Conservation (phyloP, 2,797 vertebrate genomes). For the Sardinella longiceps region DNA sequence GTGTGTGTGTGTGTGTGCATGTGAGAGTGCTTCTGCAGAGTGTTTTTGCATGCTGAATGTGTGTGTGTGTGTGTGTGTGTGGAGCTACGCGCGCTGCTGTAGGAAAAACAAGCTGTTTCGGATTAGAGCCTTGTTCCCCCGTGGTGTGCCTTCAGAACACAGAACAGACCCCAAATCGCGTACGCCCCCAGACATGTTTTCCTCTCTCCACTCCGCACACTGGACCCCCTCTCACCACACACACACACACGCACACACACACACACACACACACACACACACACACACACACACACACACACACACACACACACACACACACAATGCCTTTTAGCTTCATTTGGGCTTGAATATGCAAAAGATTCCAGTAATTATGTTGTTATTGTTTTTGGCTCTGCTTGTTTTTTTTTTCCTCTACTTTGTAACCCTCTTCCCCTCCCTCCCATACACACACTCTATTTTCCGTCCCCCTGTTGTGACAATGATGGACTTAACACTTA, state of each 20-base stretch:
- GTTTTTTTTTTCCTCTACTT: no score
- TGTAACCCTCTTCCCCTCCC: no score
- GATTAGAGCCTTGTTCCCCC: conserved; percentile 16
- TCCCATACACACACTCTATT: no score
- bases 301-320: no score
- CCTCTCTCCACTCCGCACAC: not conserved
- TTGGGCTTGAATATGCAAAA: no score
- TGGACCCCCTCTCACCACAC: not conserved
- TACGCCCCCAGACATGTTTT: not conserved
- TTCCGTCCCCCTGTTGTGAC: no score
- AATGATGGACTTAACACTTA: no score
- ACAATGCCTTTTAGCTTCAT: not conserved
- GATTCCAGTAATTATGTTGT: no score
- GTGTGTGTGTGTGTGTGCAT: not conserved
- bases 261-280: no score
- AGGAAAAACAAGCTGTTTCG: conserved; percentile 20
- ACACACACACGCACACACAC: no score
- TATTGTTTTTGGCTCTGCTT: no score
- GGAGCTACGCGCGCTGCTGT: not conserved
- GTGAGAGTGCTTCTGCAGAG: not conserved
- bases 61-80: not conserved
- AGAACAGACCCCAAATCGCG: not conserved
- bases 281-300: no score
- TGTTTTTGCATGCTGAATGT: not conserved
- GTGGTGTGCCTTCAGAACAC: not conserved